phyloP scores from a whole-genome alignment of 1,140 invertebrate genomes.

The Drosophila gunungcola region DNA sequence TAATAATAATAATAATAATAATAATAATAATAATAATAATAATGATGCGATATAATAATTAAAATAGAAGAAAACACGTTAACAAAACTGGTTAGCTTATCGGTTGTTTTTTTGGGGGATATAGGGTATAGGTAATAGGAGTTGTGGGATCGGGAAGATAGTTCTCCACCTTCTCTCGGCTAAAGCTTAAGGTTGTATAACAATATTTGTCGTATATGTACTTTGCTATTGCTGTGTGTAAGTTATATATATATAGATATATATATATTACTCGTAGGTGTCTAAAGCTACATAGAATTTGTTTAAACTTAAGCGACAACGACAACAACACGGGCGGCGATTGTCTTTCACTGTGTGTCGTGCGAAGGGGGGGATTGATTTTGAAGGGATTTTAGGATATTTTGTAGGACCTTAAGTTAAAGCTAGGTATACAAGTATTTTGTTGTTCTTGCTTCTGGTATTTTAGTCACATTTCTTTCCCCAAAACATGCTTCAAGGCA shows the following conservation, averaged over 20 bases:
- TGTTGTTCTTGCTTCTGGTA: slow-evolving; percentile 13
- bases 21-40: slow-evolving; percentile 39
- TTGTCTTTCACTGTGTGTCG: slow-evolving; percentile 45
- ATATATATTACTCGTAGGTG: slow-evolving; percentile 18
- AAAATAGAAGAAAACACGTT: slow-evolving; percentile 65
- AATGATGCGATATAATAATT: slow-evolving; percentile 49
- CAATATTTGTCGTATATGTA: slow-evolving; percentile 46
- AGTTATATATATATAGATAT: slow-evolving; percentile 6
- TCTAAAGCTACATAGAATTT: slow-evolving; percentile 33
- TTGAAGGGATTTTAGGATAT: background rate
- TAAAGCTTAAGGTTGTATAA: slow-evolving; percentile 54
- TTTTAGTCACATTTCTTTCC: slow-evolving; percentile 13
- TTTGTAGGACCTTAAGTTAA: slow-evolving; percentile 17
- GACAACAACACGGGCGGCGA: slow-evolving; percentile 51
- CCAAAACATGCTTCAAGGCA: slow-evolving; percentile 6
- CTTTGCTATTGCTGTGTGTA: slow-evolving; percentile 46
- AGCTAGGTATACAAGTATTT: slow-evolving; percentile 34
- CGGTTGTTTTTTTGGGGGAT: slow-evolving; percentile 6
- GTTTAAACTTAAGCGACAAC: slow-evolving; percentile 45
- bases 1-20: slow-evolving; percentile 46
- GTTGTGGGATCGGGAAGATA: slow-evolving; percentile 1
- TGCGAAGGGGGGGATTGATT: slow-evolving; percentile 3
- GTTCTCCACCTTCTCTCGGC: slow-evolving; percentile 15
- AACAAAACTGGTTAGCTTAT: slow-evolving; percentile 68
- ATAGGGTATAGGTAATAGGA: slow-evolving; percentile 2